phyloP scores from a whole-genome alignment of 2,888 invertebrate species.

The Campoplex capitator region DNA sequence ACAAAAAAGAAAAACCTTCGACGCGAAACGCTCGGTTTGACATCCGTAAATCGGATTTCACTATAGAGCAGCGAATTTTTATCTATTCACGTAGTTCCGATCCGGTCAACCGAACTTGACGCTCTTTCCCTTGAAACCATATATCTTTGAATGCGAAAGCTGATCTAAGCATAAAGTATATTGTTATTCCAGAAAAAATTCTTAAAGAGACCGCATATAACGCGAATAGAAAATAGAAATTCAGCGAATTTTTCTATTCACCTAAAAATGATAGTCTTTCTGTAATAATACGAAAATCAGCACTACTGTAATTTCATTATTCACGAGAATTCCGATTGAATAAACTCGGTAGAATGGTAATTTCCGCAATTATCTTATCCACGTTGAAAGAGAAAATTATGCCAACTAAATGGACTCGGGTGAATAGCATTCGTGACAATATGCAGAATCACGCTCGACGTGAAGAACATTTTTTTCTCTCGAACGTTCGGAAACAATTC shows the following conservation, averaged over 20 bases:
- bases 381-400: neutral
- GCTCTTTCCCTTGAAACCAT: conserved; percentile 19
- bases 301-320: neutral
- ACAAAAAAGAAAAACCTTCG: conserved; percentile 3
- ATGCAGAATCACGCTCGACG: conserved; percentile 13
- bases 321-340: neutral
- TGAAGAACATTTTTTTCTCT: neutral
- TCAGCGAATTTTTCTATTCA: neutral
- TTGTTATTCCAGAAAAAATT: neutral
- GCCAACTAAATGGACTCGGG: neutral
- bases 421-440: neutral
- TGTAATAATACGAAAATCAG: neutral
- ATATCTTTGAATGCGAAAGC: neutral
- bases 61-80: conserved; percentile 33
- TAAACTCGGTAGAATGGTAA: neutral
- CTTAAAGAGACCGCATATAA: neutral
- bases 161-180: neutral
- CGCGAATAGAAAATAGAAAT: neutral
- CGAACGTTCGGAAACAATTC: neutral
- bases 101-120: conserved; percentile 2
- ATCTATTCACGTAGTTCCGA: neutral
- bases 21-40: conserved; percentile 2
- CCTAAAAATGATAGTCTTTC: neutral
- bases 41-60: conserved; percentile 21
- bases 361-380: neutral